Base-by-base conservation (phyloP, 2,888 invertebrate genomes). In the Lasiommata megera region DNA sequence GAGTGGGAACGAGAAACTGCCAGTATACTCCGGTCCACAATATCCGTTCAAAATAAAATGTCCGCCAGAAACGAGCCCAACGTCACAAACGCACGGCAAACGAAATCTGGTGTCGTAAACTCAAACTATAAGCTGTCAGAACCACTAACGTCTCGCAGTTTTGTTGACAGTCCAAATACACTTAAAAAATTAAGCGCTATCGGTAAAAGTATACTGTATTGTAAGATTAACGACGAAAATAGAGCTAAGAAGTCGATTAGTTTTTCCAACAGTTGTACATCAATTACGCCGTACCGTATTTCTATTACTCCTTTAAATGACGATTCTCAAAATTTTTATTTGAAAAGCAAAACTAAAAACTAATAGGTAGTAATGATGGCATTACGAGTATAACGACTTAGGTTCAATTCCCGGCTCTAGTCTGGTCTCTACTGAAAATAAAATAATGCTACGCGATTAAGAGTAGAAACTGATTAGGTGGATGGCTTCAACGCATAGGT, bases 1-100 rank as follows among this genome's bases (percentile, higher is more conserved):
- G 82, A 85, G 61, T 93, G 92, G 92, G 92, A 92, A 74, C 84
- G 88, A 53, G 91, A 92, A 70, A 92, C 92, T 37, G 91, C 91
- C 65, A 92, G 92, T 77, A 92, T 93, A 56, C 79, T 87, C 17
- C 81, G 89, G 36, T 79, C 88, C 2, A 89, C 89, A 3, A 83
- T 90, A 69, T 88, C 89, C 6, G 85, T 90, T 53, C 88, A 88
- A 60, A 88, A 88, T 62, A 88, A 88, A 79, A 66, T 78, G 43
- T 40, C 62, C 40, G 65, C 71, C 65, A 81, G 78, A 66, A 64
- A 74, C n/a, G 88, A 88, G 56, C 66, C 74, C 11, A 57, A 70
- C 53, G 61, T 73, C 18, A 73, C 80, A 8, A 53, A 55, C 46
- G 44, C 79, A 46, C 77, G 85, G 62, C 80, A 84, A 69, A 74